Conservation (phyloP, 2,797 vertebrate genomes). For the Coregonus sp. region DNA sequence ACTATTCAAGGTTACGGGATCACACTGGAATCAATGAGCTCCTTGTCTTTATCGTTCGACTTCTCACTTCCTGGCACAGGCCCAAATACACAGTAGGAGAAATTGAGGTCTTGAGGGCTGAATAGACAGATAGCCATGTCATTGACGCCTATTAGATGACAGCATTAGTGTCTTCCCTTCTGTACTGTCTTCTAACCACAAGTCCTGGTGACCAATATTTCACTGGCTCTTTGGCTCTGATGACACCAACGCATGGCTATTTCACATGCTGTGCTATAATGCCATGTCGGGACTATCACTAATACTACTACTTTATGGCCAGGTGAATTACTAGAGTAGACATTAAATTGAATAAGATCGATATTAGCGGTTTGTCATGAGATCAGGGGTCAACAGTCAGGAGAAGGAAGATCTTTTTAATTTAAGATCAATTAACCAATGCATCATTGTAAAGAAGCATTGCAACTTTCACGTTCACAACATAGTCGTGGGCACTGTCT, state of each 20-base stretch:
- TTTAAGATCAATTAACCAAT: not conserved
- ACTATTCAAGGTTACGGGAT: slow-evolving; percentile 25
- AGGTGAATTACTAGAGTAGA: too few species aligned
- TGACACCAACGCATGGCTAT: not conserved
- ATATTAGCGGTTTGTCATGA: too few species aligned
- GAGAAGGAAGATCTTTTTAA: not conserved
- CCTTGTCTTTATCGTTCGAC: slow-evolving; percentile 37
- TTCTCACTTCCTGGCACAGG: slow-evolving; percentile 41
- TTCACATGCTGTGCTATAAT: not conserved
- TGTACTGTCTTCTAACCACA: not conserved
- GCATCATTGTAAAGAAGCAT: slow-evolving; percentile 47
- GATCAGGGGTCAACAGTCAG: too few species aligned
- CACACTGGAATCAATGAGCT: slow-evolving; percentile 19
- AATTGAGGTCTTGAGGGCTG: not conserved
- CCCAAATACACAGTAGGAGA: slow-evolving; percentile 36
- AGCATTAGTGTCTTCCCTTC: slow-evolving; percentile 3
- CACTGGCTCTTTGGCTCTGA: too few species aligned
- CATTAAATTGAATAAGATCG: too few species aligned
- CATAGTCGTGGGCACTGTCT: slow-evolving; percentile 26
- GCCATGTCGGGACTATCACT: too few species aligned
- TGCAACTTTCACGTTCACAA: slow-evolving; percentile 49
- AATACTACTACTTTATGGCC: too few species aligned
- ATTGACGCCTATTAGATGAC: slow-evolving; percentile 28
- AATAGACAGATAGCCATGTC: not conserved
- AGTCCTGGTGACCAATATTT: too few species aligned